Percentiles rank a stretch among this genome's conserved stretches.
phyloP scores from a whole-genome alignment of 2,797 vertebrate species.

The Channallabes apus region DNA sequence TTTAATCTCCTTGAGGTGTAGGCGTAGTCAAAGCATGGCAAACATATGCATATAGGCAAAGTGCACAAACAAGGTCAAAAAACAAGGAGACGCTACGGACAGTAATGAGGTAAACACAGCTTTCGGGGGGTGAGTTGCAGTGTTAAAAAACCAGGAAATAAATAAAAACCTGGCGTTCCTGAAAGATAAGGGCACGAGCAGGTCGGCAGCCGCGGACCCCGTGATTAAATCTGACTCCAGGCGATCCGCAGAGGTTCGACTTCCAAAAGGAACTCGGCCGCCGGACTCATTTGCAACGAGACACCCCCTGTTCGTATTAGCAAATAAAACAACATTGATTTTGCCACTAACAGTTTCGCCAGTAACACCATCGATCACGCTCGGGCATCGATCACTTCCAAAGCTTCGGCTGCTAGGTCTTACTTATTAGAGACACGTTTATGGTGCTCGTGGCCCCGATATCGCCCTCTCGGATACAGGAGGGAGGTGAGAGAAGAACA shows the following conservation, averaged over 20 bases:
- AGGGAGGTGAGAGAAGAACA: constrained; percentile 34
- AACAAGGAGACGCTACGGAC: constrained; percentile 25
- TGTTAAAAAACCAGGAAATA: not conserved
- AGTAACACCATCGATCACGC: constrained; percentile 74
- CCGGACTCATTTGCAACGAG: constrained; percentile 78
- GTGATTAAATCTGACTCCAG: constrained; percentile 62
- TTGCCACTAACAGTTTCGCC: constrained; percentile 72
- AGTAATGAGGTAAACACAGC: constrained; percentile 18
- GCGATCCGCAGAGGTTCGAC: constrained; percentile 61
- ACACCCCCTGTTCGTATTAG: constrained; percentile 77
- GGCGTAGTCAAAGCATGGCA: constrained; percentile 31
- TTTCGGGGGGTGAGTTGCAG: too few relatives aligned
- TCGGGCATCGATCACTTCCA: constrained; percentile 79
- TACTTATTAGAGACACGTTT: constrained; percentile 74
- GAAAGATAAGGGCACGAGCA: constrained; percentile 46
- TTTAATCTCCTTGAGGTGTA: constrained; percentile 27
- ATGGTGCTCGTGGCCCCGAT: constrained; percentile 65
- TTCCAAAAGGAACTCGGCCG: constrained; percentile 68
- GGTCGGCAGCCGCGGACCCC: constrained; percentile 61
- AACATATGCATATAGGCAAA: constrained; percentile 32
- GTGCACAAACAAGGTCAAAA: constrained; percentile 36
- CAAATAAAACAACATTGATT: constrained; percentile 86
- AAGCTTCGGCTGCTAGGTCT: constrained; percentile 73
- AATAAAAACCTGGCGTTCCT: not conserved
- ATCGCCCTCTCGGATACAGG: constrained; percentile 62